Conservation (phyloP, 2,113 vertebrate species). For the Smithornis capensis region DNA sequence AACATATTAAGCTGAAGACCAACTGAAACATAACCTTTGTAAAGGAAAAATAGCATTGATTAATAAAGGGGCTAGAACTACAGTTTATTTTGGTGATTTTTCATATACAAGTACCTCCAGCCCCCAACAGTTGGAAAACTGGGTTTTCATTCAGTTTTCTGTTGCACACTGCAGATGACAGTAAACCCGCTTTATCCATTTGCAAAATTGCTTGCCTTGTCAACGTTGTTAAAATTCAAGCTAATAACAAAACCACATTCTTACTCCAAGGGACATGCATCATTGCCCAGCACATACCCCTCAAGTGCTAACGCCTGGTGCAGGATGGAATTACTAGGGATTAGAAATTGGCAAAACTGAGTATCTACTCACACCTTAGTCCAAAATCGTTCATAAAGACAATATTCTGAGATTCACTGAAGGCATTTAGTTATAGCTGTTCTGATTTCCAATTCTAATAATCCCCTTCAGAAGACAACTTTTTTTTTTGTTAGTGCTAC, state of each 20-base stretch:
- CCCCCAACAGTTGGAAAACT: not conserved
- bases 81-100: slow-evolving; percentile 2
- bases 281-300: not conserved
- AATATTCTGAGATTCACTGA: not conserved
- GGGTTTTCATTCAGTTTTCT: not conserved
- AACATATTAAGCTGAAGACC: slow-evolving; percentile 13
- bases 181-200: not conserved
- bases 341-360: not conserved
- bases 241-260: not conserved
- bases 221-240: not conserved
- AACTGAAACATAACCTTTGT: slow-evolving; percentile 1
- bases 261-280: accelerated
- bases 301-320: accelerated
- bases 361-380: not conserved
- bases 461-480: not conserved
- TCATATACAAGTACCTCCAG: not conserved
- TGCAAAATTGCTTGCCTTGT: not conserved
- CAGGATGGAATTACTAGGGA: not conserved
- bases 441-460: not conserved
- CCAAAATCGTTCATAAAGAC: not conserved
- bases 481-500: not conserved
- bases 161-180: not conserved
- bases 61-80: slow-evolving; percentile 1
- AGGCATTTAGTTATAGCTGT: not conserved
- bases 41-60: not conserved